These are phyloP conservation scores for Pachycephala philippinensis DNA, from an alignment of 2,113 vertebrate species.

Conservation along the genomic window DNA sequence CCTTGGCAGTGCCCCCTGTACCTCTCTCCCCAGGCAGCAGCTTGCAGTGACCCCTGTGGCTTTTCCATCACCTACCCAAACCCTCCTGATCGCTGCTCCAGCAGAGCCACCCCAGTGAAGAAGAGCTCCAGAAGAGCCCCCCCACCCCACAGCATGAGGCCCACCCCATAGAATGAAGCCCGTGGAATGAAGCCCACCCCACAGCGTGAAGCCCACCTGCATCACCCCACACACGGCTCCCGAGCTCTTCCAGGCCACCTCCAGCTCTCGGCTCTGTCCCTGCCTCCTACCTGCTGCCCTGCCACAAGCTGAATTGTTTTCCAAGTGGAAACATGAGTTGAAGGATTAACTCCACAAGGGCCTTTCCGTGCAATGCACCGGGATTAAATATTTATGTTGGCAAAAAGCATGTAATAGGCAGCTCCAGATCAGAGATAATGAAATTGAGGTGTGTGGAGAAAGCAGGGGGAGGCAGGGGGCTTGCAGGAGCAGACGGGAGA, in stretches of 20 bases:
- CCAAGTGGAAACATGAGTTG: conserved; percentile 38
- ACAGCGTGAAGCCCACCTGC: not conserved
- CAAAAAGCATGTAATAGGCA: conserved; percentile 41
- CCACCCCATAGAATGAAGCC: not conserved
- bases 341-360: conserved; percentile 30
- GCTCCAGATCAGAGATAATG: conserved; percentile 42
- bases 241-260: not conserved
- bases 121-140: not conserved
- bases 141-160: not conserved
- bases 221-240: not conserved
- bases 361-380: conserved; percentile 1
- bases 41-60: not conserved
- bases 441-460: not conserved
- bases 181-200: not conserved
- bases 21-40: not conserved
- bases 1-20: fast-evolving
- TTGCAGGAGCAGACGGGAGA: not conserved
- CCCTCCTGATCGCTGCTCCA: fast-evolving
- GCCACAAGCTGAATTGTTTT: conserved; percentile 16
- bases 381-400: conserved; percentile 71
- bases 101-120: not conserved
- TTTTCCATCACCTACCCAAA: not conserved
- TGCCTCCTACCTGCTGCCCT: not conserved
- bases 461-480: not conserved
- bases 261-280: not conserved